Evolutionary conservation across 1,140 invertebrate species (phyloP), one percentile per base, ranked within the genome.

Genomic region (Ips typographus): DNA sequence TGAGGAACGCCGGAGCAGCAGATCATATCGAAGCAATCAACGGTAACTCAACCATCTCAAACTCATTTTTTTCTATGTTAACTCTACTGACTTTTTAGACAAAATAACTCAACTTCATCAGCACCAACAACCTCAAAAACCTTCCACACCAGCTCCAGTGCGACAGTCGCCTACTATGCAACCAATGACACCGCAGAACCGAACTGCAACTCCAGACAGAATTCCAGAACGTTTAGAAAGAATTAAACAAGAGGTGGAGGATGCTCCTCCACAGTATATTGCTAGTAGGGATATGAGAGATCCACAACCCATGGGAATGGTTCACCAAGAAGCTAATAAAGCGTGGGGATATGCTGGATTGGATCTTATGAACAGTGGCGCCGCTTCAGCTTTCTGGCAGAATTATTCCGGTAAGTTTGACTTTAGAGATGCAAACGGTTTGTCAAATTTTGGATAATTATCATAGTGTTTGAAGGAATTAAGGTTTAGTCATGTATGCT

Each of bases 381-480:
- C 91, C 64, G 89, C 90, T 2, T 90, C 91, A 37, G 89, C 89
- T 42, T 94, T 94, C 80, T 94, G 91, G 91, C 91, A 93, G 80
- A 94, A 92, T 80, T 93, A 94, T 82, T 92, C 91, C 79, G 91
- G 91, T 94, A 77, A 85, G 85, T 74, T 55, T 49, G 6, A 49
- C 22, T 22, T 22, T 22, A 22, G 22, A 22, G 22, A 22, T 22
- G 22, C 22, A 22, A 22, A 22, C 22, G 22, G n/a, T n/a, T n/a
- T n/a, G n/a, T n/a, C n/a, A n/a, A n/a, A n/a, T n/a, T n/a, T n/a
- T n/a, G n/a, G n/a, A n/a, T n/a, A n/a, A n/a, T n/a, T n/a, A n/a
- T n/a, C n/a, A n/a, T n/a, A n/a, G n/a, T n/a, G n/a, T n/a, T n/a
- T n/a, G n/a, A n/a, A n/a, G n/a, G n/a, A n/a, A n/a, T n/a, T n/a